Base-by-base conservation (phyloP, 2,113 vertebrate species). In the Mohoua ochrocephala region DNA sequence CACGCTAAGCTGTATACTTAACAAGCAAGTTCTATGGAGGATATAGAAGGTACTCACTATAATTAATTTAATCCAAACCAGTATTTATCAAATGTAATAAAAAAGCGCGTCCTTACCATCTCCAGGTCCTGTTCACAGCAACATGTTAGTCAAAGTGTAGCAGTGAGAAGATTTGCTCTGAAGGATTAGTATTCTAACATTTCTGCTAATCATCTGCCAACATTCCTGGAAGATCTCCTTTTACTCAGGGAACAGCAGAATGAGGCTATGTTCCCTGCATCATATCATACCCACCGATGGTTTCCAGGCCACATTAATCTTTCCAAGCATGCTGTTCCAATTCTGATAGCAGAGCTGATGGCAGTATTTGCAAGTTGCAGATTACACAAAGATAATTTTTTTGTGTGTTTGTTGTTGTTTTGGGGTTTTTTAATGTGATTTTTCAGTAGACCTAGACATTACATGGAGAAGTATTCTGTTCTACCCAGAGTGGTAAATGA, bases 201-300 rank as follows among this genome's bases (percentile, higher is more conserved):
- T 92, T 97, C 94, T 93, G 69, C 60, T 93, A 74, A 75, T 73
- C 87, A 42, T 70, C 41, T 75, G 97, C 95, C 97, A 98, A 63
- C 96, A 96, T 95, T 95, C 94, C 86, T 91, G 87, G 87, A 68
- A 95, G 94, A 89, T 98, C 97, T 98, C 97, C 78, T 92, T 93
- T 98, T 97, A 98, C 97, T 84, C 60, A 53, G 87, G 61, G 92
- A 97, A 44, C 28, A 44, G 86, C 91, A 96, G 94, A 95, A 95
- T 93, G 94, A 96, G 63, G 45, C 92, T 89, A 13, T 6, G 2
- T 41, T 93, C 93, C 90, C 78, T 76, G n/a, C 56, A 96, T 77
- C 93, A 91, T 89, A 59, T 56, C 52, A 59, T 45, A 60, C 50
- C 21, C 16, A 56, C 56, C 11, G 27, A 63, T n/a, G 68, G 64